Conservation (phyloP, 2,113 vertebrate species). For the Electrona antarctica region DNA sequence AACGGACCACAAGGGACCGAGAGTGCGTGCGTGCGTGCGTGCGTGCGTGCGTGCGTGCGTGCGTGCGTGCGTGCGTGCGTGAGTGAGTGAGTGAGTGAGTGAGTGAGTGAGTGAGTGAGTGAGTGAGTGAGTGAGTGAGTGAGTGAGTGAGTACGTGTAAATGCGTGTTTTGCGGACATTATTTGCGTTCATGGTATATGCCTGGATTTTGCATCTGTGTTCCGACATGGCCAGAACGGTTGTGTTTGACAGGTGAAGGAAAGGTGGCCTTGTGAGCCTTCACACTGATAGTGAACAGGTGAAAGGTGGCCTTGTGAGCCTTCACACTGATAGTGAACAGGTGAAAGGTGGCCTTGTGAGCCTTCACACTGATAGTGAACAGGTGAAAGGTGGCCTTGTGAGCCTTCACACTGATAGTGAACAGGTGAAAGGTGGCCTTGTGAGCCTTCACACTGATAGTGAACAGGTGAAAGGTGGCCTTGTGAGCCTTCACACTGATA, state of each 20-base stretch:
- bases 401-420: no score
- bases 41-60: neutral
- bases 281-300: conserved; percentile 75
- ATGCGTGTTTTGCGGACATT: neutral
- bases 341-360: no score
- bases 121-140: neutral
- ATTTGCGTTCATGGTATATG: no score
- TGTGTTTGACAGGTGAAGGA: conserved; percentile 31
- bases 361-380: no score
- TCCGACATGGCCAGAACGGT: no score
- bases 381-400: no score
- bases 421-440: no score
- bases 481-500: no score
- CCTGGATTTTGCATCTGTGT: no score
- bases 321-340: conserved; percentile 75
- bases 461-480: no score
- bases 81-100: conserved; percentile 9
- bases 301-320: conserved; percentile 52
- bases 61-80: neutral
- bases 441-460: no score
- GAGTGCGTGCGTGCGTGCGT: neutral
- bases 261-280: conserved; percentile 56
- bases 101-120: neutral
- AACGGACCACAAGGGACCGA: neutral
- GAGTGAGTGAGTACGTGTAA: conserved; percentile 6